Evolutionary conservation across 1,140 invertebrate genomes (phyloP).

Genomic region (Orchestia grillus): DNA sequence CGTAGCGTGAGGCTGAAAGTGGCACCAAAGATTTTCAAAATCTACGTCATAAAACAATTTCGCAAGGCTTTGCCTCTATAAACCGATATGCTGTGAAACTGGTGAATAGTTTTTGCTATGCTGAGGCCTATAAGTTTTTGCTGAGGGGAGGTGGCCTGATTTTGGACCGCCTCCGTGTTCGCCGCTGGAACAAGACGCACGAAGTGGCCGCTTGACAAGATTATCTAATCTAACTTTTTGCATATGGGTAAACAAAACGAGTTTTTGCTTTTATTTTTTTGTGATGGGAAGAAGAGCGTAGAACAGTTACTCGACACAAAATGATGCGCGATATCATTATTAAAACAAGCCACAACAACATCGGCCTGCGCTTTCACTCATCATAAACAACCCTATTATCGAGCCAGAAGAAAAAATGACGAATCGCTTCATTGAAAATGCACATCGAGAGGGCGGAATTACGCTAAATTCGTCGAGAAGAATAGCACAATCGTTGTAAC

Average conservation of each 20-base stretch:
- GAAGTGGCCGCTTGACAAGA: background rate
- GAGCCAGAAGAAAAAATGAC: background rate
- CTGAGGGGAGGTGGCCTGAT: background rate
- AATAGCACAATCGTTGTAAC: constrained; percentile 14
- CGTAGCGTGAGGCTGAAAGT: background rate
- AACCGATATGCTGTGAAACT: background rate
- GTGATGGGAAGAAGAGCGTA: background rate
- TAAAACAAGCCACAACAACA: background rate
- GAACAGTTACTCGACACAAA: background rate
- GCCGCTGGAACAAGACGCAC: background rate
- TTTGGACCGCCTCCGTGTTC: background rate
- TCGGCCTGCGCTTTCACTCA: background rate
- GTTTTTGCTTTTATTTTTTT: no score
- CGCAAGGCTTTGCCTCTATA: background rate
- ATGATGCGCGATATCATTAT: background rate
- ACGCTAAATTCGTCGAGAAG: background rate
- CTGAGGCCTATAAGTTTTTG: background rate
- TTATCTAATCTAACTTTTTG: background rate
- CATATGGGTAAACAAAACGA: background rate
- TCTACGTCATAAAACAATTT: background rate
- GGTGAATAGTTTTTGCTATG: background rate
- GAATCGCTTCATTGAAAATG: background rate
- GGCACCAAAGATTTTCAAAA: background rate
- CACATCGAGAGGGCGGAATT: background rate
- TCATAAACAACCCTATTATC: background rate